phyloP scores from a whole-genome alignment of 2,113 vertebrate genomes.

The Nyctereutes procyonoides region DNA sequence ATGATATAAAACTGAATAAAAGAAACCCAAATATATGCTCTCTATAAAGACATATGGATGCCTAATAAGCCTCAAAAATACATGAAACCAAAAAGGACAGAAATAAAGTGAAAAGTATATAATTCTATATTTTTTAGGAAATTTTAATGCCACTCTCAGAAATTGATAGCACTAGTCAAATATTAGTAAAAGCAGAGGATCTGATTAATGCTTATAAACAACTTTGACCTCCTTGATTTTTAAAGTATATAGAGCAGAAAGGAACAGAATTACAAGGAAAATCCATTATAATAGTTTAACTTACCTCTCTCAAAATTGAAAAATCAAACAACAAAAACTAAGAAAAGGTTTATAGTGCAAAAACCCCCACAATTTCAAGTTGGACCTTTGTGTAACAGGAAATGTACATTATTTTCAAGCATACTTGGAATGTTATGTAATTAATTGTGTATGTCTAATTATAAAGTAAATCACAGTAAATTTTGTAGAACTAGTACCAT shows the following conservation, averaged over 20 bases:
- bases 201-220: neutral
- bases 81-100: neutral
- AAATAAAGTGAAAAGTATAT: neutral
- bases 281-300: conserved; percentile 6
- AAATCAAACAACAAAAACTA: neutral
- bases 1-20: neutral
- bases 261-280: conserved; percentile 11
- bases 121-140: neutral
- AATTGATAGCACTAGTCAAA: neutral
- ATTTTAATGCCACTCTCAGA: conserved; percentile 37
- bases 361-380: neutral
- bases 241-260: neutral
- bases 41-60: neutral
- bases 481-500: conserved; percentile 21
- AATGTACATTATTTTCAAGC: conserved; percentile 11
- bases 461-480: conserved; percentile 37
- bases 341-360: neutral
- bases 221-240: neutral
- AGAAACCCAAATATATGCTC: neutral
- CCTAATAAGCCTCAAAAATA: neutral
- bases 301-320: neutral
- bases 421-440: neutral
- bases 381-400: neutral
- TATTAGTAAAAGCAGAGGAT: neutral
- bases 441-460: neutral